Evolutionary conservation across 35 echinoderm and acorn worm genomes (phyloP).

Genomic region (Heliocidaris erythrogramma): DNA sequence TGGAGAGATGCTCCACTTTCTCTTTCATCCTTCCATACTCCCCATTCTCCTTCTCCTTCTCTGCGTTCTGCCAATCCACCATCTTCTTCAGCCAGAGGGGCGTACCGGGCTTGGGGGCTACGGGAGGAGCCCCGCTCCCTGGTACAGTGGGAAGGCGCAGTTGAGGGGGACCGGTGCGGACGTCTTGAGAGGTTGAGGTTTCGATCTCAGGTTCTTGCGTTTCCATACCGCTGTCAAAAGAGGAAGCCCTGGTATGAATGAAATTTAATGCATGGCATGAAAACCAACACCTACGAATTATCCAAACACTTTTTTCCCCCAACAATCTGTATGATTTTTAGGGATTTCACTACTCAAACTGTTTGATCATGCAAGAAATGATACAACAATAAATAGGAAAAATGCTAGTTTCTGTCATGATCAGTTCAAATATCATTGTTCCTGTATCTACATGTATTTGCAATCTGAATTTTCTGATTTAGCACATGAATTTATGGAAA

Average conservation of each 20-base stretch:
- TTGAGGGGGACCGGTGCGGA: slow-evolving; percentile 27
- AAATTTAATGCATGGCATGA: neutral
- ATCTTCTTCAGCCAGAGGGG: slow-evolving; percentile 85
- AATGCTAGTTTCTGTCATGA: too few species aligned
- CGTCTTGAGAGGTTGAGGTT: slow-evolving; percentile 26
- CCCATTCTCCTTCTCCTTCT: slow-evolving; percentile 66
- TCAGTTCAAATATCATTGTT: too few species aligned
- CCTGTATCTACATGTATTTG: too few species aligned
- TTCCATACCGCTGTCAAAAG: slow-evolving; percentile 81
- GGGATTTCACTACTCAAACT: too few species aligned
- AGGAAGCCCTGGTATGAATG: slow-evolving; percentile 33
- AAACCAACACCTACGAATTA: too few species aligned
- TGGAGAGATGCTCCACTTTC: slow-evolving; percentile 48
- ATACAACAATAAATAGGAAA: too few species aligned
- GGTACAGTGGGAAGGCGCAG: slow-evolving; percentile 57
- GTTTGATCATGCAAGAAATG: too few species aligned
- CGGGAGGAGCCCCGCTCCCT: neutral
- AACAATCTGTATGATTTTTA: too few species aligned
- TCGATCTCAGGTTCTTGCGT: slow-evolving; percentile 61
- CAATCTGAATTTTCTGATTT: too few species aligned
- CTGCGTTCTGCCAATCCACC: slow-evolving; percentile 76
- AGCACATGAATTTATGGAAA: too few species aligned
- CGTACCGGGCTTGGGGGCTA: slow-evolving; percentile 65
- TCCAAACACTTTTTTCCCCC: too few species aligned
- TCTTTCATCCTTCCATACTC: slow-evolving; percentile 57